Conservation (phyloP, 2,888 invertebrate genomes). For the Polylopha cassiicola region DNA sequence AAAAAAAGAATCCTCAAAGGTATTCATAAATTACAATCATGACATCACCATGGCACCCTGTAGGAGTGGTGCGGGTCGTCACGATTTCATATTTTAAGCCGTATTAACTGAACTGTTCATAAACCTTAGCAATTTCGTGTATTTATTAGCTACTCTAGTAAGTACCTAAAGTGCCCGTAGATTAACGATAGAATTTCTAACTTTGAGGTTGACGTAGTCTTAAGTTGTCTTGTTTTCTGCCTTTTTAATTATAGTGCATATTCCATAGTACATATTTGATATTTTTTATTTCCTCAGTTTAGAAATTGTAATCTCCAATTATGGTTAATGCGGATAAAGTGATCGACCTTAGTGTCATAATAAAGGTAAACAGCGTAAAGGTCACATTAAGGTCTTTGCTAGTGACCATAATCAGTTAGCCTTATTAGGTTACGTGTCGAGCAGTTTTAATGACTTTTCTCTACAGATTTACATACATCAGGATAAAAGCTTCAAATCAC, state of each 20-base stretch:
- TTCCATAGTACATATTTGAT: too few species aligned
- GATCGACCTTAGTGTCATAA: slow-evolving; percentile 42
- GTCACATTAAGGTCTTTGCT: slow-evolving; percentile 40
- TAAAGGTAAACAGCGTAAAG: slow-evolving; percentile 35
- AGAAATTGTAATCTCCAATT: slow-evolving; percentile 33
- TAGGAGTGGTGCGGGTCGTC: slow-evolving; percentile 11
- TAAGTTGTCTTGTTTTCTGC: too few species aligned
- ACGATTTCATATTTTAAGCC: not conserved
- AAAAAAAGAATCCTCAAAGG: not conserved
- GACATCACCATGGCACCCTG: slow-evolving; percentile 6
- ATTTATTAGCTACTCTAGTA: too few species aligned
- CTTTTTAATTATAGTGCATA: too few species aligned
- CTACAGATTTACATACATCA: too few species aligned
- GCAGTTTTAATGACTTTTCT: too few species aligned
- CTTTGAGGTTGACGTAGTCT: too few species aligned
- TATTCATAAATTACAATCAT: slow-evolving; percentile 1
- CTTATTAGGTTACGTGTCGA: too few species aligned
- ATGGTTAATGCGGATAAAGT: slow-evolving; percentile 33
- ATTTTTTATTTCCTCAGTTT: slow-evolving; percentile 3
- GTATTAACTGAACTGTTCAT: slow-evolving; percentile 9
- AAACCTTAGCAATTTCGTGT: slow-evolving; percentile 10
- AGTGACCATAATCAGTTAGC: slow-evolving; percentile 15
- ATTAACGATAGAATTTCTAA: too few species aligned
- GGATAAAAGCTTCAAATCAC: too few species aligned
- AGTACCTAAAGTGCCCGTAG: too few species aligned